Percentiles rank a stretch among this genome's conserved stretches.
Evolutionary conservation across 2,797 vertebrate species (phyloP).

Genomic region (Rhynchonycteris naso): DNA sequence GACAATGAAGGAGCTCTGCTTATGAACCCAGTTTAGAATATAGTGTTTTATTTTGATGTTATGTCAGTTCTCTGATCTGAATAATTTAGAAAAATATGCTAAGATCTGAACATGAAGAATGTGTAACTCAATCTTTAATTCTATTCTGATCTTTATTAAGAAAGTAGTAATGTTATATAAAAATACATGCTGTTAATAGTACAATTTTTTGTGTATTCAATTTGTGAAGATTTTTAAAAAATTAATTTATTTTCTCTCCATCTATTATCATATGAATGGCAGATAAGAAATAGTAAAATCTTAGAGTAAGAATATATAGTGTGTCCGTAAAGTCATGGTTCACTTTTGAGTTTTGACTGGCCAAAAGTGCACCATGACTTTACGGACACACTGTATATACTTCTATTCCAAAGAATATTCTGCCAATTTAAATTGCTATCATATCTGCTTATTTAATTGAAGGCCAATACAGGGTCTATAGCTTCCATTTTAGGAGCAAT

Average conservation of each 20-base stretch:
- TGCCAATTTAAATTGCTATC: neutral
- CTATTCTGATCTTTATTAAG: neutral
- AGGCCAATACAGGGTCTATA: neutral
- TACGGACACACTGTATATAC: too few species aligned
- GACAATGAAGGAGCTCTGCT: neutral
- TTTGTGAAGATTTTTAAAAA: neutral
- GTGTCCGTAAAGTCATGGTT: too few species aligned
- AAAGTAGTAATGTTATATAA: neutral
- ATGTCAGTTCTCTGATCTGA: neutral
- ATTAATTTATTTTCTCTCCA: neutral
- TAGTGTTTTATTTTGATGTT: neutral
- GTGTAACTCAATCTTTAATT: neutral
- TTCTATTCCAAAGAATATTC: neutral
- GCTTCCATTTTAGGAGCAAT: neutral
- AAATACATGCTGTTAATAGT: neutral
- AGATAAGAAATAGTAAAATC: neutral
- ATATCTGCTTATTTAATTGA: neutral
- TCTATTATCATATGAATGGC: neutral
- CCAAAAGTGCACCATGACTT: too few species aligned
- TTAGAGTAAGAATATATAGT: neutral
- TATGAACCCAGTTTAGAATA: neutral
- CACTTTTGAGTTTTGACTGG: too few species aligned
- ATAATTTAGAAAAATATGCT: conserved; percentile 8
- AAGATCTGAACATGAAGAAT: neutral
- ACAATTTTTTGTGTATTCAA: neutral